Evolutionary conservation across 2,797 vertebrate species (phyloP).

Genomic region (Limosa lapponica): DNA sequence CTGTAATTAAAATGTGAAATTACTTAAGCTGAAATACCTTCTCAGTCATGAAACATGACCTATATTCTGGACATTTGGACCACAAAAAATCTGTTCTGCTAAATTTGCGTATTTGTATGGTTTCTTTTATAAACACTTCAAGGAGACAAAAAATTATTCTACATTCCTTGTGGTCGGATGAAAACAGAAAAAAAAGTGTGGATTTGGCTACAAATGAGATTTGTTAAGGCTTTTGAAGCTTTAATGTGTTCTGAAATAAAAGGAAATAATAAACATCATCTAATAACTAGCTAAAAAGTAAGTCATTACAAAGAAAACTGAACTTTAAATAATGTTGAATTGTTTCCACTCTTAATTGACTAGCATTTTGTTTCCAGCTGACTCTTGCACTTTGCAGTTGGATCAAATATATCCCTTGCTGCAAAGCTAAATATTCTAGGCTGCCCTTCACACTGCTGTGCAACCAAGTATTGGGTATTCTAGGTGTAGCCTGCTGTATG

Average conservation of each 20-base stretch:
- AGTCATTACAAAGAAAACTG: not conserved
- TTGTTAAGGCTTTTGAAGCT: not conserved
- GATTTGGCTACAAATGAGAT: not conserved
- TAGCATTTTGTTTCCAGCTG: not conserved
- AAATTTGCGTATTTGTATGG: not conserved
- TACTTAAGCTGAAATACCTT: not conserved
- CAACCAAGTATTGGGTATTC: not conserved
- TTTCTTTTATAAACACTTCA: conserved; percentile 2
- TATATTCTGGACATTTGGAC: not conserved
- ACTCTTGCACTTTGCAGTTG: not conserved
- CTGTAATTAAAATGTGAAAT: not conserved
- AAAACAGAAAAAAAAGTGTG: not conserved
- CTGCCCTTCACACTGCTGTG: not conserved
- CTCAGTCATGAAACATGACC: not conserved
- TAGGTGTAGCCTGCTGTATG: not conserved
- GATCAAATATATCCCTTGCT: not conserved
- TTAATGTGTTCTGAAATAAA: not conserved
- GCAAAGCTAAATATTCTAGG: not conserved
- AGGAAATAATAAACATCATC: not conserved
- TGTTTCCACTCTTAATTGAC: not conserved
- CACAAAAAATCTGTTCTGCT: not conserved
- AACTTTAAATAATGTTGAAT: not conserved
- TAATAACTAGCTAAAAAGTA: not conserved
- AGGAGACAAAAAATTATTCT: not conserved
- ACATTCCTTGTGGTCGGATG: not conserved